Conservation (phyloP, 2,113 vertebrate genomes). For the Numenius arquata region DNA sequence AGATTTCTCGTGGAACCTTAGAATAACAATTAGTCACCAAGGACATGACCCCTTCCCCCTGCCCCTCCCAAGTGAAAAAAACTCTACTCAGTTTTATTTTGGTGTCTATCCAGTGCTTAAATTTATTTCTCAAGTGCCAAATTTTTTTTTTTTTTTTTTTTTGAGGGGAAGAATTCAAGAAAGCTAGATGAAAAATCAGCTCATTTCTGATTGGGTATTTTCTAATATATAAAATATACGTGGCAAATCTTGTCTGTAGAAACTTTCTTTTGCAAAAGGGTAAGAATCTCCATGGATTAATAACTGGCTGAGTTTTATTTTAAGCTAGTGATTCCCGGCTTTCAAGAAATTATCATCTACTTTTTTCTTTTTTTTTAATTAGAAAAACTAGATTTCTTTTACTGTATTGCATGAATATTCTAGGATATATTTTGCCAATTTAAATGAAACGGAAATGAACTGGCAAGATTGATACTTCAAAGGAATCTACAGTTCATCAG, state of each 20-base stretch:
- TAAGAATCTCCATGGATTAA: background rate
- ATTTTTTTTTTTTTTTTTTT: background rate
- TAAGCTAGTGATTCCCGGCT: background rate
- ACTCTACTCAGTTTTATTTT: background rate
- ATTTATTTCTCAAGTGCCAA: background rate
- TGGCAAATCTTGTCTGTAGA: background rate
- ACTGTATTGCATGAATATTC: background rate
- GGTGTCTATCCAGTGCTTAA: background rate
- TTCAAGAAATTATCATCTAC: background rate
- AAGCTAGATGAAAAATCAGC: background rate
- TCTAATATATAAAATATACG: background rate
- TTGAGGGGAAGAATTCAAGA: background rate
- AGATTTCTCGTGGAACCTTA: background rate
- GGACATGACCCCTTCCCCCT: background rate
- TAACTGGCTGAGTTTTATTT: background rate
- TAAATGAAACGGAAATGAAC: background rate
- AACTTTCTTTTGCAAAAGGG: background rate
- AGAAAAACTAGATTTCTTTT: background rate
- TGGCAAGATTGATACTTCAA: slow-evolving; percentile 12
- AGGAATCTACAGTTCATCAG: background rate
- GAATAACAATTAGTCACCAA: background rate
- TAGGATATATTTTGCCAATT: background rate
- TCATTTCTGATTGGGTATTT: background rate
- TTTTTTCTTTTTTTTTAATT: background rate
- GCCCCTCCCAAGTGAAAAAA: background rate